These are phyloP conservation scores for Papio anubis DNA, from an alignment of 2,113 vertebrate genomes.

Conservation along the genomic window DNA sequence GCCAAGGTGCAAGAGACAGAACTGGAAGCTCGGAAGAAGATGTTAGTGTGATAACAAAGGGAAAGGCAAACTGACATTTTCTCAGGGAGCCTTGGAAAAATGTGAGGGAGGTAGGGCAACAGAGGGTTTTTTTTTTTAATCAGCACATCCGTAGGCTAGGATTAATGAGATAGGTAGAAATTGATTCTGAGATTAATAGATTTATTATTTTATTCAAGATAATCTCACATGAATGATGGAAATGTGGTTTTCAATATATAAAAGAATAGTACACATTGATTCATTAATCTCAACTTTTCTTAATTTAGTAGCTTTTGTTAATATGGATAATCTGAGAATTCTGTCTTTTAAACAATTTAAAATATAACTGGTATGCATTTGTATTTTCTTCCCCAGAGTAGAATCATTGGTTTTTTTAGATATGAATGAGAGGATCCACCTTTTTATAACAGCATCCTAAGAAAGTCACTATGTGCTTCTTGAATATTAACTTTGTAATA, in stretches of 20 bases:
- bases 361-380: background rate
- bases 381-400: background rate
- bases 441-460: slow-evolving; percentile 7
- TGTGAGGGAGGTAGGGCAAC: background rate
- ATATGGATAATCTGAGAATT: background rate
- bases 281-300: background rate
- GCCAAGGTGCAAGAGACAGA: background rate
- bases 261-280: background rate
- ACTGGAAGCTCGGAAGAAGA: background rate
- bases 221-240: background rate
- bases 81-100: background rate
- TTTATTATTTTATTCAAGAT: slow-evolving; percentile 12
- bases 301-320: background rate
- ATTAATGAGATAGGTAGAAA: slow-evolving; percentile 20
- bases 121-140: background rate
- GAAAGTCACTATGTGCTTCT: background rate
- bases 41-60: background rate
- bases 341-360: slow-evolving; percentile 7
- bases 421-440: background rate
- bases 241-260: background rate
- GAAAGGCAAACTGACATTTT: background rate
- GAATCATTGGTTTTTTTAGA: background rate
- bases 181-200: slow-evolving; percentile 4
- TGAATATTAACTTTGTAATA: slow-evolving; percentile 36
- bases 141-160: background rate